Percentiles rank a stretch among this genome's conserved stretches.
Evolutionary conservation across 1,140 invertebrate genomes (phyloP).

Genomic region (Drosophila nannoptera): DNA sequence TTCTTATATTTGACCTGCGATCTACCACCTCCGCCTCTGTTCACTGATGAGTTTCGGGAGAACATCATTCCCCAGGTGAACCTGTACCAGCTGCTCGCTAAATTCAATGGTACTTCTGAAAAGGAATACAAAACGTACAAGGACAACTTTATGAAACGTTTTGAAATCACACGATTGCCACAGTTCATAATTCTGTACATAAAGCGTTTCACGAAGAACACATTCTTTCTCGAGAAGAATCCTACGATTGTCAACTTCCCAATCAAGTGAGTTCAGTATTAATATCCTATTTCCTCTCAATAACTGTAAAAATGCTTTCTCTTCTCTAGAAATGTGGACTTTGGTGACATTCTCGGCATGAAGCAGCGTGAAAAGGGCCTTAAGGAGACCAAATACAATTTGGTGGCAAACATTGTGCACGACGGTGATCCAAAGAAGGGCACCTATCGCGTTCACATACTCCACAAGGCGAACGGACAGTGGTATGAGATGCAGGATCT

Average conservation of each 20-base stretch:
- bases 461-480: slow-evolving; percentile 94
- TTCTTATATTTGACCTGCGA: slow-evolving; percentile 98
- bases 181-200: slow-evolving; percentile 99
- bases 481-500: slow-evolving; percentile 99
- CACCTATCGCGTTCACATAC: slow-evolving; percentile 96
- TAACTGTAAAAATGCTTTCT: neutral
- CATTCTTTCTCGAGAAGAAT: slow-evolving; percentile 99
- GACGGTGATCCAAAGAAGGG: slow-evolving; percentile 97
- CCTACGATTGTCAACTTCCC: slow-evolving; percentile 99
- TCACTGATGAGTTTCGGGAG: slow-evolving; percentile 97
- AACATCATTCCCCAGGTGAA: slow-evolving; percentile 99
- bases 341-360: slow-evolving; percentile 95
- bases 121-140: slow-evolving; percentile 99
- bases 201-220: slow-evolving; percentile 99
- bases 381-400: slow-evolving; percentile 92
- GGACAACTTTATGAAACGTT: slow-evolving; percentile 98
- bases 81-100: slow-evolving; percentile 93
- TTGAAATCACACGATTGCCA: slow-evolving; percentile 96
- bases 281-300: no score
- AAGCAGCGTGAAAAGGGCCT: slow-evolving; percentile 88
- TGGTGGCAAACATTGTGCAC: slow-evolving; percentile 98
- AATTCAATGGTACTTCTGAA: slow-evolving; percentile 96
- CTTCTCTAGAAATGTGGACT: slow-evolving; percentile 92
- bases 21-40: slow-evolving; percentile 96
- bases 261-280: slow-evolving; percentile 88